Conservation (phyloP, 1,140 invertebrate genomes). For the Drosophila rufa region DNA sequence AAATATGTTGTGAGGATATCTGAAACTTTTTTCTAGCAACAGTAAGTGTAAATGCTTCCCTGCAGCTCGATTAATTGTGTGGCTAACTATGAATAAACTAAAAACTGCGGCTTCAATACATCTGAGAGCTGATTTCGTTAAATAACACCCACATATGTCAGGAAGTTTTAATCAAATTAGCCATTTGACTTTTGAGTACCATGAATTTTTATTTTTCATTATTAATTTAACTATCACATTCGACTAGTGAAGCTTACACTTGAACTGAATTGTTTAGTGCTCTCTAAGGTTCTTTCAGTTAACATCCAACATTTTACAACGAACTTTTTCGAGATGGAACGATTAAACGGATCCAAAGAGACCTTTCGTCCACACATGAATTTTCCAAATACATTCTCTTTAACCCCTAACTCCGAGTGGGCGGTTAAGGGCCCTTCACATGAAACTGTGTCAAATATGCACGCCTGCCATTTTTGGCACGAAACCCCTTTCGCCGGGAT, state of each 20-base stretch:
- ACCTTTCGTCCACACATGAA: background rate
- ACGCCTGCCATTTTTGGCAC: slow-evolving; percentile 8
- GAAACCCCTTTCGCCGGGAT: slow-evolving; percentile 5
- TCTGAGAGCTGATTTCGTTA: background rate
- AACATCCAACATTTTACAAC: background rate
- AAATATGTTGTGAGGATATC: background rate
- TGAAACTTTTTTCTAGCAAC: background rate
- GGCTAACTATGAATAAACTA: slow-evolving; percentile 6
- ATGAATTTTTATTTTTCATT: background rate
- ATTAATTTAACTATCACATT: background rate
- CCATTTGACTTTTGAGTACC: background rate
- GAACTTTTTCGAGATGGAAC: background rate
- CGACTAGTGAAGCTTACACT: no score
- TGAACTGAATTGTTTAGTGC: background rate
- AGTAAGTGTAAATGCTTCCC: background rate
- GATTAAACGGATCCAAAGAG: background rate
- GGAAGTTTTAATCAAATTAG: background rate
- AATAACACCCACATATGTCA: background rate
- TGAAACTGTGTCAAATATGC: slow-evolving; percentile 19
- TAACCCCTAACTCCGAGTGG: slow-evolving; percentile 3
- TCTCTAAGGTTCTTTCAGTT: background rate
- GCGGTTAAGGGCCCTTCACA: background rate
- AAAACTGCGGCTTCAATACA: background rate
- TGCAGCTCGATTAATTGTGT: slow-evolving; percentile 11
- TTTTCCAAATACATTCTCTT: slow-evolving; percentile 4